Conservation (phyloP, 1,140 invertebrate genomes). For the Bombus polaris region DNA sequence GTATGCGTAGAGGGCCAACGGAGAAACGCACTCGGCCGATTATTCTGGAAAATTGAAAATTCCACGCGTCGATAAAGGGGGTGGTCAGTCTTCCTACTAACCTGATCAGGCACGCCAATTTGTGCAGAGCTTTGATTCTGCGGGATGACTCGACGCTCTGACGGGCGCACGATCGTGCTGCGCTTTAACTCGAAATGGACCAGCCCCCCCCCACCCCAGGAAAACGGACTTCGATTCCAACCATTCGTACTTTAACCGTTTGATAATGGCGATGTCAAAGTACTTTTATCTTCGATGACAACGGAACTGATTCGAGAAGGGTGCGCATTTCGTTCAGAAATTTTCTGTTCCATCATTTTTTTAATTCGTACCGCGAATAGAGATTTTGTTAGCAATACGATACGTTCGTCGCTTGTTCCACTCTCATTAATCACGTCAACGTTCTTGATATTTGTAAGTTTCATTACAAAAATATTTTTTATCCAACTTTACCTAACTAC, state of each 20-base stretch:
- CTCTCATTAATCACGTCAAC: too few species aligned
- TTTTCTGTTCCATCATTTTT: too few species aligned
- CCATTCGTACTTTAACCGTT: slow-evolving; percentile 40
- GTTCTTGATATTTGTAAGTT: too few species aligned
- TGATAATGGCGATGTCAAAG: slow-evolving; percentile 46
- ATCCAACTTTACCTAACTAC: background rate
- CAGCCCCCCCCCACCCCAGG: slow-evolving; percentile 1
- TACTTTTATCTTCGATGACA: slow-evolving; percentile 38
- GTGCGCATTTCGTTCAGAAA: background rate
- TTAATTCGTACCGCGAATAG: background rate
- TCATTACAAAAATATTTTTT: background rate
- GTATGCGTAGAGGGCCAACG: slow-evolving; percentile 54
- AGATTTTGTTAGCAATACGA: too few species aligned
- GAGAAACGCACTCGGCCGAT: background rate
- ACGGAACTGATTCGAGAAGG: background rate
- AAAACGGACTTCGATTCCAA: slow-evolving; percentile 34
- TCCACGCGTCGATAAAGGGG: slow-evolving; percentile 23
- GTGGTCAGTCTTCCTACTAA: slow-evolving; percentile 33
- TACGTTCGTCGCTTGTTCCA: too few species aligned
- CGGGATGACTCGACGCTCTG: slow-evolving; percentile 11
- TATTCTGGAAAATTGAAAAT: slow-evolving; percentile 56
- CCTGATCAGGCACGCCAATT: slow-evolving; percentile 53
- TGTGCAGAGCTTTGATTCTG: slow-evolving; percentile 48
- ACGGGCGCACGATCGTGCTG: background rate
- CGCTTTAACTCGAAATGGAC: slow-evolving; percentile 50